Percentiles rank a stretch among this genome's conserved stretches.
phyloP scores from a whole-genome alignment of 1,140 invertebrate species.

The Hycleus cichorii region DNA sequence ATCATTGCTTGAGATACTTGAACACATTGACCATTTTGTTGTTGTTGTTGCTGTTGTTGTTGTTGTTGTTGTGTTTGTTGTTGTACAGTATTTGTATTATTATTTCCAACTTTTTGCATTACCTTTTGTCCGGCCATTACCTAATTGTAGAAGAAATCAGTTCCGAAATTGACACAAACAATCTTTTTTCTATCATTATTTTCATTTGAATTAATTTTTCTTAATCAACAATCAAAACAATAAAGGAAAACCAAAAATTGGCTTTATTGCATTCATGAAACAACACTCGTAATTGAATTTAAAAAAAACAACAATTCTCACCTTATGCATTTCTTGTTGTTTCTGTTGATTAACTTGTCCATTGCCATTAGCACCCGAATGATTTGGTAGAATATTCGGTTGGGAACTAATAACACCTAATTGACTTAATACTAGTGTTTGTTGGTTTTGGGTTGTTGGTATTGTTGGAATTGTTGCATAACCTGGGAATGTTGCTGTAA shows the following conservation, averaged over 20 bases:
- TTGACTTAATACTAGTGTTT: conserved; percentile 74
- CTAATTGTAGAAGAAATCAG: conserved; percentile 21
- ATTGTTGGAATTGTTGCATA: conserved; percentile 69
- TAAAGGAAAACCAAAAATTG: background rate
- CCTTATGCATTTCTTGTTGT: conserved; percentile 36
- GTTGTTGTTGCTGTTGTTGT: conserved; percentile 27
- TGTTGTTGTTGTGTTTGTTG: conserved; percentile 15
- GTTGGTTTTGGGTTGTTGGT: conserved; percentile 64
- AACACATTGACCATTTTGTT: conserved; percentile 53
- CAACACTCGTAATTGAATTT: too few species aligned
- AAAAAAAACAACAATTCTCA: conserved; percentile 1
- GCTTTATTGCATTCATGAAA: background rate
- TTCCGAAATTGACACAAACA: conserved; percentile 3
- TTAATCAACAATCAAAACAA: background rate
- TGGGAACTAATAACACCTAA: conserved; percentile 66
- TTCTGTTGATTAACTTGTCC: conserved; percentile 43
- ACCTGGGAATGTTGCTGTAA: conserved; percentile 53
- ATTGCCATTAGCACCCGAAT: conserved; percentile 33
- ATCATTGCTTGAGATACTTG: conserved; percentile 58
- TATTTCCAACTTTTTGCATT: conserved; percentile 46
- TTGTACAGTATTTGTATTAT: conserved; percentile 40
- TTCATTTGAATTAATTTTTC: background rate
- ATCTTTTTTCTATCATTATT: background rate
- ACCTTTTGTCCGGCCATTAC: conserved; percentile 50
- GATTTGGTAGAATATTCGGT: conserved; percentile 53